These are phyloP conservation scores for Scelioninae gen. 1 DNA, from an alignment of 2,888 invertebrate genomes.

Conservation along the genomic window DNA sequence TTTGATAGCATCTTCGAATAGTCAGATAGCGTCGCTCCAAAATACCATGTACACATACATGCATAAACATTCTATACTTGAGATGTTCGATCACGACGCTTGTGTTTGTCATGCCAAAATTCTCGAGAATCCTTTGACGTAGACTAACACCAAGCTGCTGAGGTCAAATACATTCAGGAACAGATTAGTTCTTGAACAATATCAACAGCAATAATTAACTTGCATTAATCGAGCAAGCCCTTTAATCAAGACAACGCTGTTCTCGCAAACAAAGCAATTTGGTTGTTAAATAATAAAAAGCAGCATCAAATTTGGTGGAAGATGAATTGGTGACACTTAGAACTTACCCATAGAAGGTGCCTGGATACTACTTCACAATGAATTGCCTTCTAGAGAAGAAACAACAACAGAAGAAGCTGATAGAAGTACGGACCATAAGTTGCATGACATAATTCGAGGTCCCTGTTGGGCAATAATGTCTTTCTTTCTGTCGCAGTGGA, in stretches of 20 bases:
- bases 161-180: constrained; percentile 59
- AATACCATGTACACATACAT: constrained; percentile 67
- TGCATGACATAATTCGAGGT: constrained; percentile 79
- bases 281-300: not conserved
- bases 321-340: no score
- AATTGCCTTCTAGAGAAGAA: no score
- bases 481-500: constrained; percentile 81
- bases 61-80: constrained; percentile 69
- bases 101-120: constrained; percentile 71
- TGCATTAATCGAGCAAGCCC: constrained; percentile 25
- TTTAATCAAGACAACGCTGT: constrained; percentile 12
- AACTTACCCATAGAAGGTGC: no score
- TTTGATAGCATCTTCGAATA: constrained; percentile 69
- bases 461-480: constrained; percentile 83
- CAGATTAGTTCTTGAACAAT: constrained; percentile 61
- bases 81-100: constrained; percentile 71
- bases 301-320: not conserved
- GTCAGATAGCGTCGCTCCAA: constrained; percentile 67
- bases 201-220: constrained; percentile 47
- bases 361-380: no score
- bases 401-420: constrained; percentile 39
- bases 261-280: constrained; percentile 7
- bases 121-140: constrained; percentile 71
- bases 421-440: constrained; percentile 76
- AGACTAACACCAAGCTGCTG: constrained; percentile 31